Evolutionary conservation across 1,140 invertebrate species (phyloP).

Genomic region (Belonocnema kinseyi): DNA sequence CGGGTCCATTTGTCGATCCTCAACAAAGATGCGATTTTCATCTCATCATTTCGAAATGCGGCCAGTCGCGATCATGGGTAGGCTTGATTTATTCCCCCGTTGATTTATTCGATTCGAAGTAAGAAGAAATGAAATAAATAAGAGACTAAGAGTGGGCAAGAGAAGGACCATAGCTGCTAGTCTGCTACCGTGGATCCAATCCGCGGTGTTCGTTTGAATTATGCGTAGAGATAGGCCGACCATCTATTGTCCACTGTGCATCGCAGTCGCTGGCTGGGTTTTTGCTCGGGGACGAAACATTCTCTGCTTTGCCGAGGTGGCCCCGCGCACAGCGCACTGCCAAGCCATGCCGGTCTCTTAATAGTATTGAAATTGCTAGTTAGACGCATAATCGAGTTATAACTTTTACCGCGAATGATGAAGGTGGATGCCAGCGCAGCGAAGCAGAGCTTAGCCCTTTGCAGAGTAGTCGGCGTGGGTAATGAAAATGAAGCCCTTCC

Average conservation of each 20-base stretch:
- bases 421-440: conserved; percentile 52
- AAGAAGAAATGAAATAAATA: conserved; percentile 8
- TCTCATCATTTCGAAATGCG: conserved; percentile 12
- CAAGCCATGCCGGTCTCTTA: conserved; percentile 54
- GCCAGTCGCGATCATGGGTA: background rate
- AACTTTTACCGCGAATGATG: conserved; percentile 67
- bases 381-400: conserved; percentile 72
- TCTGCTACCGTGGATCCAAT: conserved; percentile 59
- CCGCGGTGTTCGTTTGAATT: conserved; percentile 59
- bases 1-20: conserved; percentile 1
- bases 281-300: conserved; percentile 51
- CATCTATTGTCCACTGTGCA: conserved; percentile 51
- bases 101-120: conserved; percentile 28
- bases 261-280: conserved; percentile 30
- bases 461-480: conserved; percentile 1
- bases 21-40: conserved; percentile 2
- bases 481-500: conserved; percentile 35
- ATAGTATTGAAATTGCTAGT: conserved; percentile 72
- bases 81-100: background rate
- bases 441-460: background rate
- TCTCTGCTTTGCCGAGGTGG: conserved; percentile 35
- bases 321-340: conserved; percentile 1
- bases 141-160: conserved; percentile 37
- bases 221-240: conserved; percentile 52
- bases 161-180: conserved; percentile 25